A percentile compares a stretch with the other conserved stretches of the same genome.
Evolutionary conservation across 2,797 vertebrate species (phyloP).

Genomic region (Otus scops): DNA sequence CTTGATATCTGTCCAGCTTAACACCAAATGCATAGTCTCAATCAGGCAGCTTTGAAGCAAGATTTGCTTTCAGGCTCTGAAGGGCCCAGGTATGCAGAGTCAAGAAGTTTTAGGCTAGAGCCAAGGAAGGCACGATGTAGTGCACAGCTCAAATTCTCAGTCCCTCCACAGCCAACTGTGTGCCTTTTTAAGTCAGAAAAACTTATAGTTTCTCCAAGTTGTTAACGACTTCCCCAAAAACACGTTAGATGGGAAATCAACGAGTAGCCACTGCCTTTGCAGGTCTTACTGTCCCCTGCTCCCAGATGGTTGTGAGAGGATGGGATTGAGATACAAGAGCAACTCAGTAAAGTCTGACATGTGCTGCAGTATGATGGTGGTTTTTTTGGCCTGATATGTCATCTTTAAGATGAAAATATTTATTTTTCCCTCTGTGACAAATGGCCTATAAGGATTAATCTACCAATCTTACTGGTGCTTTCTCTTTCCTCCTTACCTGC

Average conservation of each 20-base stretch:
- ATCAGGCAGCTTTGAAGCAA: not conserved
- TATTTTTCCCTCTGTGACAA: rapidly evolving
- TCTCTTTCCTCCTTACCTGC: not conserved
- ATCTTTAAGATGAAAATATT: not conserved
- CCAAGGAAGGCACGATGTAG: not conserved
- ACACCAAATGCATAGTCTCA: not conserved
- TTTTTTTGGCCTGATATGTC: rapidly evolving
- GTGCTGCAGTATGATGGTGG: not conserved
- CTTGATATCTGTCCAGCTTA: not conserved
- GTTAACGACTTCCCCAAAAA: not conserved
- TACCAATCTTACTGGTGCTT: not conserved
- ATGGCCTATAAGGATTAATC: not conserved
- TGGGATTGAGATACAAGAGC: not conserved
- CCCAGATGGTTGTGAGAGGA: not conserved
- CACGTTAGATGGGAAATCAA: rapidly evolving
- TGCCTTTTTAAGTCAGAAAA: not conserved
- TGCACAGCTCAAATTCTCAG: not conserved
- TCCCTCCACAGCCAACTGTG: rapidly evolving
- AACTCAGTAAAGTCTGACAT: not conserved
- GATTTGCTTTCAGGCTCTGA: not conserved
- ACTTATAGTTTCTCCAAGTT: rapidly evolving
- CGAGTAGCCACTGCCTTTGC: not conserved
- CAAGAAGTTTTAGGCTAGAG: not conserved
- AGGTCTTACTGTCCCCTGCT: not conserved
- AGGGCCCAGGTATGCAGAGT: not conserved